Base-by-base conservation (phyloP, 2,797 vertebrate genomes). In the Ciconia nigra region DNA sequence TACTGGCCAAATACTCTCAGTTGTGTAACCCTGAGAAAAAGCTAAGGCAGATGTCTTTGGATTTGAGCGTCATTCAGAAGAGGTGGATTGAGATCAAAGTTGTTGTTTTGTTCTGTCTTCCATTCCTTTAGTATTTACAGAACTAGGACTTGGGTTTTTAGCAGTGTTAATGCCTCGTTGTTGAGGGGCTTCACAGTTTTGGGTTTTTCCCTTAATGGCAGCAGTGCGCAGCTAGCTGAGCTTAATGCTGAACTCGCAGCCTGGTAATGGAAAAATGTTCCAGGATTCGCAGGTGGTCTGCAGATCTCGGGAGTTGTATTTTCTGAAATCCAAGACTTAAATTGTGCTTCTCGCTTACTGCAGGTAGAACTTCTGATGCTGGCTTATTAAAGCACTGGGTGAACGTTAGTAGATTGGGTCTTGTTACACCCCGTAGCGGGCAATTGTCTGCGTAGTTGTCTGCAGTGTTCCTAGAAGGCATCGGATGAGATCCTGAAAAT, bases 371-470 rank as follows among this genome's bases (percentile, higher is more conserved):
- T 78, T 83, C 21, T 66, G n/a, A 28, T 87, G 41, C 26, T 85
- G 73, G 29, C 17, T 59, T 58, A 33, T 71, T 89, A 55, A 71
- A 67, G 25, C 33, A 13, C 21, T 28, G 61, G 10, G 20, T 41
- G 42, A 69, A 13, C 2, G 0, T 52, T 41, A 51, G 20, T 33
- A 20, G 61, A 39, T 2, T 49, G 10, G 15, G 26, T 73, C 33
- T 69, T 0, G 0, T 39, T 67, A 11, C 8, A 9, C 22, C 13
- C 2, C 15, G 2, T 41, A 7, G 22, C 18, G 61, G 61, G 7
- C n/a, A 89, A 2, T 44, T 0, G 0, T 54, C 51, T 81, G 39
- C 1, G 1, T 28, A 44, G 54, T 2, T n/a, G 11, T 46, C 13
- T 13, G 4, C 31, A 47, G 16, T 35, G 6, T 61, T 93, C 72